These are phyloP conservation scores for Xestia ashworthii DNA, from an alignment of 2,888 invertebrate genomes.

Conservation along the genomic window DNA sequence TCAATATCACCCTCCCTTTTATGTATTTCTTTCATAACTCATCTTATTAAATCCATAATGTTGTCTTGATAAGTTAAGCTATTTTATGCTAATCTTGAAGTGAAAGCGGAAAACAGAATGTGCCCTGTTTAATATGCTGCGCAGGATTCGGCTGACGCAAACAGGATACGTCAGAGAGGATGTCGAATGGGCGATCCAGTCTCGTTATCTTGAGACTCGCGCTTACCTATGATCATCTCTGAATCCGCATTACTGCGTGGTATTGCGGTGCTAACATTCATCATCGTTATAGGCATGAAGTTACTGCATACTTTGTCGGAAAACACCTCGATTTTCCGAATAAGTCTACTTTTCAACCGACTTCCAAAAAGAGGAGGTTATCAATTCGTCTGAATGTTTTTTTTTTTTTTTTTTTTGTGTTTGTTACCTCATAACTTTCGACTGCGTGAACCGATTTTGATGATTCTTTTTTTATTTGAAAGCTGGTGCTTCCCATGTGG, in stretches of 20 bases:
- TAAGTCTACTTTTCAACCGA: constrained; percentile 29
- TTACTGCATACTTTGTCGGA: constrained; percentile 21
- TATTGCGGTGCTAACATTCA: constrained; percentile 24
- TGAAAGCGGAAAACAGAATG: constrained; percentile 45
- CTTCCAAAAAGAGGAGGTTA: no score
- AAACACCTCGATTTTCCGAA: constrained; percentile 29
- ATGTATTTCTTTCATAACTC: constrained; percentile 47
- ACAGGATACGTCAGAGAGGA: constrained; percentile 45
- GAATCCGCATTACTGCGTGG: constrained; percentile 28
- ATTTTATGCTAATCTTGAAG: constrained; percentile 49
- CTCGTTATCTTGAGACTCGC: constrained; percentile 45
- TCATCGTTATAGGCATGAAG: constrained; percentile 29
- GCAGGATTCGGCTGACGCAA: constrained; percentile 52
- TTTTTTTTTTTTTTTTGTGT: no score
- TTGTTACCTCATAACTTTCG: no score
- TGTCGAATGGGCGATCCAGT: constrained; percentile 38
- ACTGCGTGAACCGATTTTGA: no score
- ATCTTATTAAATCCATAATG: constrained; percentile 50
- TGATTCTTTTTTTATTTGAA: no score
- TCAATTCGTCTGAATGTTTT: no score
- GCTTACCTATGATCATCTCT: constrained; percentile 32
- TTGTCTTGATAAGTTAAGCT: constrained; percentile 47
- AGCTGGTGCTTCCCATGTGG: no score
- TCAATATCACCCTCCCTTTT: constrained; percentile 38
- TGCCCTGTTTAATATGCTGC: constrained; percentile 60